A percentile compares a stretch with the other conserved stretches of the same genome.
Conservation (phyloP, 2,113 vertebrate species). For the Pelvicachromis taeniatus region DNA sequence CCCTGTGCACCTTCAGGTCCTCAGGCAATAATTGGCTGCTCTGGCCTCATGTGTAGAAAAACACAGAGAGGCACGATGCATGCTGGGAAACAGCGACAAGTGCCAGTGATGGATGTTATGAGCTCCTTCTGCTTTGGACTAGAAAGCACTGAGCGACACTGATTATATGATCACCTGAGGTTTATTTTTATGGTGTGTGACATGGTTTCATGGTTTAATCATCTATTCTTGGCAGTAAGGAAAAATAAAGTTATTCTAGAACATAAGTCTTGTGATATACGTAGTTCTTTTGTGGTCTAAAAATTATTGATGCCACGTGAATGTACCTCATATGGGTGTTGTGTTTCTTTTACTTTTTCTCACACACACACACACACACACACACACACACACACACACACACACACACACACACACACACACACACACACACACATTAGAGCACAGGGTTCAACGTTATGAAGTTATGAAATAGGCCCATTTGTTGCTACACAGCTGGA, state of each 20-base stretch:
- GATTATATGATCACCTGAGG: neutral
- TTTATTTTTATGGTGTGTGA: neutral
- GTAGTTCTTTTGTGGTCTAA: neutral
- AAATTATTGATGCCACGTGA: neutral
- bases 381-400: too few species aligned
- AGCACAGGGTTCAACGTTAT: neutral
- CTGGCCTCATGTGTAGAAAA: constrained; percentile 9
- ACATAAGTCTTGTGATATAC: neutral
- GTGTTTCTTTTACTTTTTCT: neutral
- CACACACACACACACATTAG: neutral
- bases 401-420: too few species aligned
- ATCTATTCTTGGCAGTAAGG: neutral
- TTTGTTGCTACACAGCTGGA: neutral
- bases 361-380: too few species aligned
- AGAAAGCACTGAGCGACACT: neutral
- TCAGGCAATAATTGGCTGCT: constrained; percentile 42
- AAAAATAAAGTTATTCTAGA: neutral
- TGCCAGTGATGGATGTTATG: neutral
- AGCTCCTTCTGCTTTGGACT: neutral
- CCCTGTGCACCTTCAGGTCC: constrained; percentile 10
- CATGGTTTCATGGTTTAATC: neutral
- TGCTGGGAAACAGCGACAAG: neutral
- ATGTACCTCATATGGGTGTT: neutral
- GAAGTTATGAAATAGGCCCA: neutral
- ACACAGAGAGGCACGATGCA: neutral